Base-by-base conservation (phyloP, 2,113 vertebrate species). In the Trichomycterus rosablanca region DNA sequence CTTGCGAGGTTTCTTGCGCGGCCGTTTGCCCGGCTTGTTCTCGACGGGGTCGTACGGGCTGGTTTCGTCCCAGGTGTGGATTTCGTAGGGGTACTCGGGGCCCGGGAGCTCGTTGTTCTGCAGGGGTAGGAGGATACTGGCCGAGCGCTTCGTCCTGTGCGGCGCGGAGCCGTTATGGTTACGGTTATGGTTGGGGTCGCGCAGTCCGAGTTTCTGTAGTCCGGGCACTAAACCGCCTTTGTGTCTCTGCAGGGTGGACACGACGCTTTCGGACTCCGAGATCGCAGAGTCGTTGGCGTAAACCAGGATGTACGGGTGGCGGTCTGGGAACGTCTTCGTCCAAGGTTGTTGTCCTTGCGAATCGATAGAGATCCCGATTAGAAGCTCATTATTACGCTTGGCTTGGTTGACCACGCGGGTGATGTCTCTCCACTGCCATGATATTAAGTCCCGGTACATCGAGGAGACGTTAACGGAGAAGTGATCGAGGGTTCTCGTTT, bases 31-130 rank as follows among this genome's bases (percentile, higher is more conserved):
- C 18, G 88, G 77, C 56, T 76, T 90, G 3, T 84, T 86, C 51
- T 87, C 90, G 14, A 89, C 81, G 1, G 83, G 80, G 72, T 93
- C 81, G 4, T 93, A 94, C 0, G 89, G 84, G 15, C 86, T 88
- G 1, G 81, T 66, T 39, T 92, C 86, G 2, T 88, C 89, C 94
- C 92, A 94, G 0, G 74, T 77, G 1, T 82, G 72, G 0, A 84
- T 79, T 65, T 89, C 84, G 0, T 94, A 90, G 1, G 79, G 92
- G 52, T 94, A 89, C 65, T 94, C 89, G 0, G 90, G 86, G 6
- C 92, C 95, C 0, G 94, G 96, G 0, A 99, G 89, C 62, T 99
- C 94, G 0, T 98, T 97, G 68, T 97, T 96, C 61, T 94, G 95
- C 67, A 97, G 44, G 0, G 94, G 94, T n/a, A 94, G 66, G 45